A percentile compares a stretch with the other conserved stretches of the same genome.
Evolutionary conservation across 2,797 vertebrate species (phyloP).

Genomic region (Clarias laeviceps): DNA sequence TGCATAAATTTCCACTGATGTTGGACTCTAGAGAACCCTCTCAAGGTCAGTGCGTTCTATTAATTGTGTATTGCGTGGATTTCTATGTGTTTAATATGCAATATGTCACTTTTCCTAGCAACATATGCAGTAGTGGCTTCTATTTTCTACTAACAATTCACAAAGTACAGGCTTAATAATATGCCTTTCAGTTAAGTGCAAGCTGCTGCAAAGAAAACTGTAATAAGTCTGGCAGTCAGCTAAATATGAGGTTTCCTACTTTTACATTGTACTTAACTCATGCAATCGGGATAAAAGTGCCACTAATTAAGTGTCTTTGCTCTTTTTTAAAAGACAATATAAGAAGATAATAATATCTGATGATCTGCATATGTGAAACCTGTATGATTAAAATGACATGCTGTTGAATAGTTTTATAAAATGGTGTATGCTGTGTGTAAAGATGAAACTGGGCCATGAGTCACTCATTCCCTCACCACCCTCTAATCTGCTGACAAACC

Average conservation of each 20-base stretch:
- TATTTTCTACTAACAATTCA: conserved; percentile 16
- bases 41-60: conserved; percentile 1
- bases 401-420: conserved; percentile 19
- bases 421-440: conserved; percentile 11
- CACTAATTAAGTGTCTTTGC: not conserved
- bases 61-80: not conserved
- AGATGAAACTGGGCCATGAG: conserved; percentile 22
- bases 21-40: too few relatives aligned
- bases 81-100: not conserved
- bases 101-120: not conserved
- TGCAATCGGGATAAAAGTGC: not conserved
- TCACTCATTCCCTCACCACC: conserved; percentile 31
- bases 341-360: not conserved
- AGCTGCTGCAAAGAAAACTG: conserved; percentile 32
- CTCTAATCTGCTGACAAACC: conserved; percentile 35
- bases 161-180: conserved; percentile 9
- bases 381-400: not conserved
- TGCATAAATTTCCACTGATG: not conserved
- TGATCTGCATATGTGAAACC: not conserved
- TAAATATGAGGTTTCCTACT: conserved; percentile 15
- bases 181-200: conserved; percentile 18
- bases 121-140: not conserved
- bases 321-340: not conserved
- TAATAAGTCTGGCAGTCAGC: conserved; percentile 31
- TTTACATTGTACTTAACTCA: not conserved